Percentiles rank a stretch among this genome's conserved stretches.
Conservation (phyloP, 2,888 invertebrate genomes). For the Myathropa florea region DNA sequence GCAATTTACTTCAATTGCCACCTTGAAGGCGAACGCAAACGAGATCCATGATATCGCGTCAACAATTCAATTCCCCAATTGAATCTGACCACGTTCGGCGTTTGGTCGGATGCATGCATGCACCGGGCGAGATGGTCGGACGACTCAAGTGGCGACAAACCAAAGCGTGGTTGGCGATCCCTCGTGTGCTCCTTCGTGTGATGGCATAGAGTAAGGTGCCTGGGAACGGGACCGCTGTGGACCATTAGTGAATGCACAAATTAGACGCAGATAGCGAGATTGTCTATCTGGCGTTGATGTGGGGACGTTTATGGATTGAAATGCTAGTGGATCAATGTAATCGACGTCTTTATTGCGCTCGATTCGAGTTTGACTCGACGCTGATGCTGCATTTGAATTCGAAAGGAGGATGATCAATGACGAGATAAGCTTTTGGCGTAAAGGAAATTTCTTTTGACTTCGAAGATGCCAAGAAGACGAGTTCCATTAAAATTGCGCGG, state of each 20-base stretch:
- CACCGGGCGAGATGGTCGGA: slow-evolving; percentile 19
- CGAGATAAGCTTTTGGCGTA: background rate
- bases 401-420: background rate
- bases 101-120: background rate
- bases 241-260: slow-evolving; percentile 43
- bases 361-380: slow-evolving; percentile 25
- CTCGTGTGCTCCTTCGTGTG: background rate
- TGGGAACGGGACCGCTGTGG: slow-evolving; percentile 13
- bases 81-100: slow-evolving; percentile 58
- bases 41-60: slow-evolving; percentile 65
- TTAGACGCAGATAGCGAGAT: slow-evolving; percentile 34
- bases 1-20: slow-evolving; percentile 69
- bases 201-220: slow-evolving; percentile 36
- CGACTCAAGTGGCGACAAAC: background rate
- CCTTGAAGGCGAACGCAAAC: slow-evolving; percentile 61
- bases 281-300: slow-evolving; percentile 16
- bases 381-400: slow-evolving; percentile 23
- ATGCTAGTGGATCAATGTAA: slow-evolving; percentile 4
- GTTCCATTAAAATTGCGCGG: background rate
- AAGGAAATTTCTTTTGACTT: no score
- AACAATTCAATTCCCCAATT: slow-evolving; percentile 69
- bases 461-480: background rate
- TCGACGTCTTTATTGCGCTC: slow-evolving; percentile 41
- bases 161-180: background rate
- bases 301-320: slow-evolving; percentile 5